Evolutionary conservation across 2,113 vertebrate species (phyloP).

Genomic region (Pseudopodoces humilis): DNA sequence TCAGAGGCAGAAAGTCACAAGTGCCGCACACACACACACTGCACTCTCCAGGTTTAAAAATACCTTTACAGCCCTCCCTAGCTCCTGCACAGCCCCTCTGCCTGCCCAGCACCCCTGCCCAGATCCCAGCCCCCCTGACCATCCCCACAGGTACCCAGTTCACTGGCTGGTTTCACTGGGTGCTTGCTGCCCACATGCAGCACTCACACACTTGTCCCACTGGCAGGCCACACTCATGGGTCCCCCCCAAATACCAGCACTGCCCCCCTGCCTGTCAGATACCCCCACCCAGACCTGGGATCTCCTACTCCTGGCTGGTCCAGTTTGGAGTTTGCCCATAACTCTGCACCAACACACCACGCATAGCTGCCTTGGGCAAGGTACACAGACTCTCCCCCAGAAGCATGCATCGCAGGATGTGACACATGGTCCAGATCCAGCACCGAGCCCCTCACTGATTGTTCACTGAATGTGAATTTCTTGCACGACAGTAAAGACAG

Average conservation of each 20-base stretch:
- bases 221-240: rapidly evolving
- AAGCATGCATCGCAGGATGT: background rate
- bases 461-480: background rate
- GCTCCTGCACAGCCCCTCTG: rapidly evolving
- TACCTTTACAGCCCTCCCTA: rapidly evolving
- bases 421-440: rapidly evolving
- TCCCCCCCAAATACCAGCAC: rapidly evolving
- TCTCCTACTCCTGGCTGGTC: background rate
- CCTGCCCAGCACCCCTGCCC: rapidly evolving
- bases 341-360: rapidly evolving
- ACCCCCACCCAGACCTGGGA: rapidly evolving
- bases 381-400: rapidly evolving
- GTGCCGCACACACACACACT: background rate
- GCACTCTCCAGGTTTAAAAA: background rate
- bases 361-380: background rate
- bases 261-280: rapidly evolving
- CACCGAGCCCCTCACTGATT: background rate
- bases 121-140: rapidly evolving
- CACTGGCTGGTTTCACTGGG: rapidly evolving
- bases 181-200: rapidly evolving
- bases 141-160: rapidly evolving
- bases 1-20: background rate
- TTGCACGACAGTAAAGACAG: background rate
- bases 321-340: background rate
- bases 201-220: background rate